phyloP scores from a whole-genome alignment of 2,888 invertebrate genomes.

The Cosmopolites sordidus region DNA sequence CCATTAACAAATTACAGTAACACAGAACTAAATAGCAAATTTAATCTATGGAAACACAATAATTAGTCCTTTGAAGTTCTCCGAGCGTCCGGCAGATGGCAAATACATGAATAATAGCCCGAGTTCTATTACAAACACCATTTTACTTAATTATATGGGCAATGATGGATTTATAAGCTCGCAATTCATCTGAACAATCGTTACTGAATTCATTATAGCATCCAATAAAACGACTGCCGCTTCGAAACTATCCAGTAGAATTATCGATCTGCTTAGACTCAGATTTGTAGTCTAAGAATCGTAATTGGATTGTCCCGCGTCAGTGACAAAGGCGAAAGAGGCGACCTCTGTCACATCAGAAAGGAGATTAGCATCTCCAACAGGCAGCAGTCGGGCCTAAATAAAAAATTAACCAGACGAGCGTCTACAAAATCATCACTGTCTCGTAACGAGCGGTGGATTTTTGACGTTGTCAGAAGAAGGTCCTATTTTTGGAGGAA shows the following conservation, averaged over 20 bases:
- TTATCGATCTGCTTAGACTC: too few species aligned
- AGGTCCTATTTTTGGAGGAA: too few species aligned
- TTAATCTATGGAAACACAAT: background rate
- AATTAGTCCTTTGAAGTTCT: background rate
- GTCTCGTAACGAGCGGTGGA: too few species aligned
- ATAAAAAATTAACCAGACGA: background rate
- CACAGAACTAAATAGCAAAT: background rate
- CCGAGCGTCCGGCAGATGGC: background rate
- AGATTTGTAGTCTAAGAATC: background rate
- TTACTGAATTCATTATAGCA: too few species aligned
- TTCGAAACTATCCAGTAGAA: too few species aligned
- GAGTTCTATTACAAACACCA: background rate
- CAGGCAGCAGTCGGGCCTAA: background rate
- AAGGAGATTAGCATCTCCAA: background rate
- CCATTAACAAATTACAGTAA: background rate
- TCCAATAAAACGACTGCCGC: too few species aligned
- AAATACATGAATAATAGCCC: background rate
- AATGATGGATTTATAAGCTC: background rate
- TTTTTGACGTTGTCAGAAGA: background rate
- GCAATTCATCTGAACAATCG: background rate
- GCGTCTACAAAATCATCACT: too few species aligned
- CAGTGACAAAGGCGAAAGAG: background rate
- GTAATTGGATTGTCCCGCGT: background rate
- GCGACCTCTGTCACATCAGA: slow-evolving; percentile 1
- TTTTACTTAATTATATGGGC: background rate